Conservation (phyloP, 2,113 vertebrate species). For the Urocolius indicus region DNA sequence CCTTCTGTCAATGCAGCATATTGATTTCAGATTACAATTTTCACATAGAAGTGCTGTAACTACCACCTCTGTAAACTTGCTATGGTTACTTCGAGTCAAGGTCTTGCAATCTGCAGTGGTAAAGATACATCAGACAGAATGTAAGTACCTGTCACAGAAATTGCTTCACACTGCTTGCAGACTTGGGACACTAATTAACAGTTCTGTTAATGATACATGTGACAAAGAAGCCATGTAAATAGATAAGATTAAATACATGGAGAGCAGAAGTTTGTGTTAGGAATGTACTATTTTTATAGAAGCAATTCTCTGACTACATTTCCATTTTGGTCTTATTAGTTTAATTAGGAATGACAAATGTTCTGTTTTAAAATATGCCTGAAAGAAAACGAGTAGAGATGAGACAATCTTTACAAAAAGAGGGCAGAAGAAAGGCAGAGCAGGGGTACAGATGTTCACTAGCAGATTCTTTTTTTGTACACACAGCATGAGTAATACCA, state of each 20-base stretch:
- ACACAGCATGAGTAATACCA: not conserved
- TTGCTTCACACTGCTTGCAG: not conserved
- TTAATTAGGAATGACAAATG: not conserved
- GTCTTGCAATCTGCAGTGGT: not conserved
- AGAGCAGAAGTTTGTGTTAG: not conserved
- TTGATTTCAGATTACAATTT: not conserved
- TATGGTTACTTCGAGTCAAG: not conserved
- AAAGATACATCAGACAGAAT: not conserved
- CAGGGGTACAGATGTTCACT: not conserved
- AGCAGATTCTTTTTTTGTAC: not conserved
- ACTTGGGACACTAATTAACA: conserved; percentile 28
- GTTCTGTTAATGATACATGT: conserved; percentile 8
- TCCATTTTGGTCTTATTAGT: not conserved
- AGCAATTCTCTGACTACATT: not conserved
- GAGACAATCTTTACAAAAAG: not conserved
- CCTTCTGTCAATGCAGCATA: not conserved
- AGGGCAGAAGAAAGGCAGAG: not conserved
- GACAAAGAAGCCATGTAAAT: not conserved
- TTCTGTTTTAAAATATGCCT: not conserved
- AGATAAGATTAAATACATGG: not conserved
- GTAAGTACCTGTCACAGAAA: not conserved
- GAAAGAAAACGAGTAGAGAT: not conserved
- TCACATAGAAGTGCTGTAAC: not conserved
- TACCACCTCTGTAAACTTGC: not conserved
- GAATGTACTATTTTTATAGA: not conserved